A percentile compares a stretch with the other conserved stretches of the same genome.
phyloP scores from a whole-genome alignment of 37 sponge, comb jelly and placozoan species.

The Bolinopsis microptera region DNA sequence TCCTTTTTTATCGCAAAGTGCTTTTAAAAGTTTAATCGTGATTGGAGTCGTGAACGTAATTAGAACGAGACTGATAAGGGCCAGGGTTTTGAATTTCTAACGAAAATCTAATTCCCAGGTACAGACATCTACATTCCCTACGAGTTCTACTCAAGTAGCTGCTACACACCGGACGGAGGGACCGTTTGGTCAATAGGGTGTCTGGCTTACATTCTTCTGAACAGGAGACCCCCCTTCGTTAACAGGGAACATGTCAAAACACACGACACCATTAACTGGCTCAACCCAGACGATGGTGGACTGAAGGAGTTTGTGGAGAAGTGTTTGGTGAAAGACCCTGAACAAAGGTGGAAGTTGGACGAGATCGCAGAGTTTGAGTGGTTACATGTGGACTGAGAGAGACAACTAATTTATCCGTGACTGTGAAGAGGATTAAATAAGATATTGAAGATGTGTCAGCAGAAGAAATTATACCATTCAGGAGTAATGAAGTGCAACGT shows the following conservation, averaged over 20 bases:
- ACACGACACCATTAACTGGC: neutral
- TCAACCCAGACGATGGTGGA: neutral
- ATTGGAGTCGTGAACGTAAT: too few relatives aligned
- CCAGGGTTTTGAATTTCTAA: too few relatives aligned
- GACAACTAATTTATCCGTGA: neutral
- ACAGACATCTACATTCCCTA: slow-evolving; percentile 61
- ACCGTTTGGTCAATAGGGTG: slow-evolving; percentile 55
- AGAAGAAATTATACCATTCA: too few relatives aligned
- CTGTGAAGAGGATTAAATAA: too few relatives aligned
- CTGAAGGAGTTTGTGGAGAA: neutral
- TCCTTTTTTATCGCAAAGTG: too few relatives aligned
- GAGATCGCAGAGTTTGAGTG: neutral
- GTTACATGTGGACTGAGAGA: neutral
- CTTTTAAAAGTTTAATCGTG: too few relatives aligned
- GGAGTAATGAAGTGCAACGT: too few relatives aligned
- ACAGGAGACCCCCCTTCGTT: slow-evolving; percentile 24
- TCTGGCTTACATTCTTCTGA: slow-evolving; percentile 43
- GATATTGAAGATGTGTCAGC: too few relatives aligned
- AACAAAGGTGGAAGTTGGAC: neutral
- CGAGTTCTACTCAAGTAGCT: slow-evolving; percentile 30
- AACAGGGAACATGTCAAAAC: slow-evolving; percentile 49
- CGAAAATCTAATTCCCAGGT: slow-evolving; percentile 3
- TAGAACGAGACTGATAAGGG: too few relatives aligned
- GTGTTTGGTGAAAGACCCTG: slow-evolving; percentile 21
- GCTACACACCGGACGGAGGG: slow-evolving; percentile 51